Evolutionary conservation across 2,888 invertebrate genomes (phyloP).

Genomic region (Lycaena phlaeas): DNA sequence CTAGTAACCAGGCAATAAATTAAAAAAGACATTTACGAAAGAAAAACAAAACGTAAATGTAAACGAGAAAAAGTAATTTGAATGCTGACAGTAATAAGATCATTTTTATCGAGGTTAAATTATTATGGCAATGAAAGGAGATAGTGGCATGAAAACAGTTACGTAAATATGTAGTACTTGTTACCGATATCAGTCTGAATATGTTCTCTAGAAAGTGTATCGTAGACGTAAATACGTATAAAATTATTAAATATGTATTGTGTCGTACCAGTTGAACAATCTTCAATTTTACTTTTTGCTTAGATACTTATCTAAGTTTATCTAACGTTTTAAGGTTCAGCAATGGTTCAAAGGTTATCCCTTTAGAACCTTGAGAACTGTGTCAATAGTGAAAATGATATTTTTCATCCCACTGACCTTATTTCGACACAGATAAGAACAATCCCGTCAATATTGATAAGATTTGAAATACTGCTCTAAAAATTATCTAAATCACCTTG

Average conservation of each 20-base stretch:
- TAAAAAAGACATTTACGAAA: too few species aligned
- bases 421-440: not conserved
- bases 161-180: not conserved
- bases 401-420: constrained; percentile 43
- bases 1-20: too few species aligned
- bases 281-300: too few species aligned
- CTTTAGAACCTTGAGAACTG: constrained; percentile 37
- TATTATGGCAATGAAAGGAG: not conserved
- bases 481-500: not conserved
- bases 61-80: too few species aligned
- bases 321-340: too few species aligned
- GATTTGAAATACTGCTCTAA: not conserved
- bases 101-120: not conserved
- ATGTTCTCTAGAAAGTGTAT: not conserved
- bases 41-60: too few species aligned
- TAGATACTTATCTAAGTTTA: too few species aligned
- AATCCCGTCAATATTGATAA: too few species aligned
- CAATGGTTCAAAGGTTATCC: constrained; percentile 55
- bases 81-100: too few species aligned
- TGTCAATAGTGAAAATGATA: constrained; percentile 47
- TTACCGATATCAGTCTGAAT: not conserved
- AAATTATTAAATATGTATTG: too few species aligned
- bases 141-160: not conserved
- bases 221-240: too few species aligned
- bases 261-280: too few species aligned